Evolutionary conservation across 2,113 vertebrate species (phyloP), one percentile per base, ranked within the genome.

Genomic region (Budorcas taxicolor): DNA sequence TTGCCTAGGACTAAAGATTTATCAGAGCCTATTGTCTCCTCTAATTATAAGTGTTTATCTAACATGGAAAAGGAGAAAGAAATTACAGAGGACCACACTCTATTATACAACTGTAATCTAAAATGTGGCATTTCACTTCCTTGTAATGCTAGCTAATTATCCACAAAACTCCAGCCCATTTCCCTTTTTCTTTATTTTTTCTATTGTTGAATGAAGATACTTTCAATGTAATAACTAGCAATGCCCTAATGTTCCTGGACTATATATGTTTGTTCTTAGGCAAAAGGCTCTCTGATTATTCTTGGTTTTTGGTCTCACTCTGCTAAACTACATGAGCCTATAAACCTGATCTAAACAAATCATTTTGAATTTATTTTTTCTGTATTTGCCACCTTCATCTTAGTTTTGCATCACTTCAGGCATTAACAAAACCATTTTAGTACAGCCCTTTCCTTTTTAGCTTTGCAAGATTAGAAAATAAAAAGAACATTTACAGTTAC

Each of bases 321-420:
- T 5, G 85, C 52, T 93, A 76, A 98, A 97, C 55, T 91, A 43
- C 74, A 60, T n/a, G 91, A 98, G 93, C 53, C 31, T 86, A 94
- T 97, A 98, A 98, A 98, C 11, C 67, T 96, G 91, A 94, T 93
- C 62, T 88, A 98, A 98, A 96, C 27, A 98, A 98, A 98, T 81
- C 76, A 94, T 90, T 97, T 43, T 67, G 7, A 80, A 89, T 97
- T 88, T 91, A 60, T 3, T 95, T 98, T 94, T 97, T n/a, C 71
- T 97, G 33, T 52, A 94, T 97, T 97, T 93, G 58, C 93, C 94
- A 17, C 90, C 96, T 97, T 71, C 33, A 27, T 97, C 98, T 60
- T 96, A 81, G 47, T 0, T 33, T 89, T 94, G 23, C 53, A 97
- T 96, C 97, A 98, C 98, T 98, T 98, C 86, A 95, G 92, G 94